Evolutionary conservation across 1,140 invertebrate species (phyloP).

Genomic region (Armadillidium nasatum): DNA sequence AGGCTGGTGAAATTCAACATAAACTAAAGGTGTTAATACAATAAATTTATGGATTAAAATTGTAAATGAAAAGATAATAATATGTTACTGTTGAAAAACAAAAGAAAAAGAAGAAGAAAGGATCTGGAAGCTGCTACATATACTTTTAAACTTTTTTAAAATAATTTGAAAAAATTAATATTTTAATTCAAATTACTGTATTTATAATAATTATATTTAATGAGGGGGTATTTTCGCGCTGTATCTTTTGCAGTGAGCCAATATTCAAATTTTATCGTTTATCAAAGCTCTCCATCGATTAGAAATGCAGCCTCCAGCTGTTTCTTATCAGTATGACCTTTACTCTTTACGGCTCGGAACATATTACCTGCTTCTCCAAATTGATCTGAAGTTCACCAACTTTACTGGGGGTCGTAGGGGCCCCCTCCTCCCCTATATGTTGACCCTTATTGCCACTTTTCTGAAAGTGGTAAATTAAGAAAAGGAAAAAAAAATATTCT

Average conservation of each 20-base stretch:
- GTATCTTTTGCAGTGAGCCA: too few relatives aligned
- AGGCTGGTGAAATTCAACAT: too few relatives aligned
- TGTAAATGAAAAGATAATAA: neutral
- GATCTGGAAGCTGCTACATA: neutral
- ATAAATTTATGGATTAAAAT: too few relatives aligned
- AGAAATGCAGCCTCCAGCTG: neutral
- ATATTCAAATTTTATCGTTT: too few relatives aligned
- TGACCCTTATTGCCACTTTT: neutral
- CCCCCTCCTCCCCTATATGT: neutral
- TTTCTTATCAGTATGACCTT: neutral
- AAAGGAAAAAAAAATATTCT: neutral
- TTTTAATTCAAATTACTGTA: too few relatives aligned
- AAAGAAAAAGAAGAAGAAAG: neutral
- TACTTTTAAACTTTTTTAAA: neutral
- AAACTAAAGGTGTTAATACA: too few relatives aligned
- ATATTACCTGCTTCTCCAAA: constrained; percentile 3
- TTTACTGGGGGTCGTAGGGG: neutral
- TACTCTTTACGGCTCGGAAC: too few relatives aligned
- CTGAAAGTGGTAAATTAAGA: neutral
- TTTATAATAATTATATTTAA: too few relatives aligned
- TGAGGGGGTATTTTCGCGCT: too few relatives aligned
- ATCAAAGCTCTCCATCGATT: too few relatives aligned
- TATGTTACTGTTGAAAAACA: neutral
- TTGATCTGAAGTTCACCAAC: neutral
- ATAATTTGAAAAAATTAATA: neutral